A percentile compares a stretch with the other conserved stretches of the same genome.
These are phyloP conservation scores for Botrylloides violaceus DNA, from an alignment of 23 tunicate genomes.

Conservation along the genomic window DNA sequence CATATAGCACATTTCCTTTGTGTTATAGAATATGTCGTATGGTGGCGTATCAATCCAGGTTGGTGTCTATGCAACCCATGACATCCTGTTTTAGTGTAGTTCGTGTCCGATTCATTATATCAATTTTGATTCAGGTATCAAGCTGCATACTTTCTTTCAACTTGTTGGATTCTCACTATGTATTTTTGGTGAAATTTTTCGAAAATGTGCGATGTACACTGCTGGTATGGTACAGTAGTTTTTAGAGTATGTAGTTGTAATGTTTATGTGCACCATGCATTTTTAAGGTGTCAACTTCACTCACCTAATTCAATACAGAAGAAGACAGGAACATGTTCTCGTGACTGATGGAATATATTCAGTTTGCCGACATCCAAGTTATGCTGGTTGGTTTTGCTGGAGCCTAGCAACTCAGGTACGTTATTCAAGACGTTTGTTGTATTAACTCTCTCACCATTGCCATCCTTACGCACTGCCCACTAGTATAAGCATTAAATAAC, in stretches of 20 bases:
- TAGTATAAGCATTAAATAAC: too few species aligned
- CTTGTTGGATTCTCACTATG: constrained; percentile 39
- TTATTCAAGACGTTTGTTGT: too few species aligned
- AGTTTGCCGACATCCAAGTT: constrained; percentile 79
- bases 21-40: constrained; percentile 41
- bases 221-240: constrained; percentile 82
- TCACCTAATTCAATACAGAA: constrained; percentile 56
- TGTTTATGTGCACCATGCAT: too few species aligned
- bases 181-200: constrained; percentile 44
- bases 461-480: too few species aligned
- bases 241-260: too few species aligned
- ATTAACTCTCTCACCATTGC: too few species aligned
- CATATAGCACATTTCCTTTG: constrained; percentile 56
- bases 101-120: background rate
- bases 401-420: constrained; percentile 79
- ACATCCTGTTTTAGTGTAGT: background rate
- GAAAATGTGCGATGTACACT: constrained; percentile 79
- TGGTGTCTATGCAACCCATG: background rate
- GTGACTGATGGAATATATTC: constrained; percentile 77
- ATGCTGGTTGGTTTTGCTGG: constrained; percentile 96
- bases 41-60: constrained; percentile 53
- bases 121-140: constrained; percentile 19
- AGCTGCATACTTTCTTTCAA: constrained; percentile 11
- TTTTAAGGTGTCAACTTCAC: constrained; percentile 68
- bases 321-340: constrained; percentile 49